Base-by-base conservation (phyloP, 2,888 invertebrate species). In the Drosophila ochracea region DNA sequence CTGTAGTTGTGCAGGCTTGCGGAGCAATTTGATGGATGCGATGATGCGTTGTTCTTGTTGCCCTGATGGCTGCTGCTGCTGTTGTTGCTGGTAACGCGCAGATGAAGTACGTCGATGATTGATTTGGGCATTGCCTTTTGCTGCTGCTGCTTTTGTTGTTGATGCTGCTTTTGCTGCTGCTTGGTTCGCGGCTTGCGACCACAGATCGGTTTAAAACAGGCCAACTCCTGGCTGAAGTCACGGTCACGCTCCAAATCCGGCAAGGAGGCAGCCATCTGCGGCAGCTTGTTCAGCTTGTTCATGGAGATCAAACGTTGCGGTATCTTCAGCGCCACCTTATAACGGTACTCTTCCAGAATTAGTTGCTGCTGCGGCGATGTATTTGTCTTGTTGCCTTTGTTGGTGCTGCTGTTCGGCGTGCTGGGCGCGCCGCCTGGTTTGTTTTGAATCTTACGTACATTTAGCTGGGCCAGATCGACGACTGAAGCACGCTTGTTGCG, bases 251-350 rank as follows among this genome's bases (percentile, higher is more conserved):
- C 97, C 73, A 97, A 93, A 91, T 97, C 97, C 2, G 97, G 97
- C 61, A 97, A 93, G 9, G 97, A 97, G 3, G 96, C 95, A 0
- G 97, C 96, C 19, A 96, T 94, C 77, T 65, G 68, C 5, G 85
- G 88, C 67, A 80, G 53, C 37, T 96, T 95, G 33, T 96, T 96
- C 2, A 96, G 96, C 79, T 96, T 95, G 25, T 96, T 96, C 66
- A 97, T 96, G 47, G 96, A 96, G 80, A 97, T 97, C 60, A 97
- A 94, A 82, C 96, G 95, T 41, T 96, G 95, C 2, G 97, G 97
- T 95, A 97, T 97, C 83, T 97, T 95, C 25, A 97, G 93, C 1
- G 97, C 96, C 82, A 96, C 95, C 92, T 97, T 97, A 90, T 96
- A 97, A 83, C 95, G 96, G 89, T 96, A 97, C 25, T 97, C 95